Base-by-base conservation (phyloP, 2,113 vertebrate species). In the Etheostoma spectabile region DNA sequence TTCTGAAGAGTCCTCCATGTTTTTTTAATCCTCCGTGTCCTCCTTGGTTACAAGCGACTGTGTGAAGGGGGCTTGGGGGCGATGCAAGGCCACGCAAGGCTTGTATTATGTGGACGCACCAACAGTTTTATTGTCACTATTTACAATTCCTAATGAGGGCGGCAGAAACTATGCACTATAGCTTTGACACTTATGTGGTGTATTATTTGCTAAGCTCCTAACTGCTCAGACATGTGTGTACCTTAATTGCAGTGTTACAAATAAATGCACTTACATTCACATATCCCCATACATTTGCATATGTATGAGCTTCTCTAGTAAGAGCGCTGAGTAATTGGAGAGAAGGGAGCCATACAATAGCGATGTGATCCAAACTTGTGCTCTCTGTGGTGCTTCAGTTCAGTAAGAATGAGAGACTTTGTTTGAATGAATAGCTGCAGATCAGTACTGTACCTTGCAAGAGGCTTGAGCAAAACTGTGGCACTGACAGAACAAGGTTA, bases 401-500 rank as follows among this genome's bases (percentile, higher is more conserved):
- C 73, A 77, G 56, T 83, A 59, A 65, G 63, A 86, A 79, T 60
- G 21, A 80, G 53, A 51, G 59, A 62, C 77, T 91, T 89, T 91
- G 88, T 91, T 86, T 85, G 68, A 48, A 78, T 78, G 69, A 85
- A 88, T 87, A 83, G 85, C 35, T 15, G 74, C 73, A 82, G 77
- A 91, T 90, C 84, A 77, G 74, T 38, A 48, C 62, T 57, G 56
- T 79, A 61, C 83, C 46, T 79, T 18, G 65, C 70, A 30, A 77
- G 64, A 51, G 78, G 52, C 45, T 22, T 15, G 49, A 83, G 52
- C 51, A 51, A 79, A 78, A 69, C 38, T 52, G 57, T 33, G 79
- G 46, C 24, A 21, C n/a, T 81, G 81, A 87, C 78, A 85, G 68
- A 83, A 80, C 78, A 88, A 80, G 79, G 87, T 88, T 90, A 82